Evolutionary conservation across 64 coral and sea anemone genomes (phyloP).

Genomic region (Cladopsammia gracilis): DNA sequence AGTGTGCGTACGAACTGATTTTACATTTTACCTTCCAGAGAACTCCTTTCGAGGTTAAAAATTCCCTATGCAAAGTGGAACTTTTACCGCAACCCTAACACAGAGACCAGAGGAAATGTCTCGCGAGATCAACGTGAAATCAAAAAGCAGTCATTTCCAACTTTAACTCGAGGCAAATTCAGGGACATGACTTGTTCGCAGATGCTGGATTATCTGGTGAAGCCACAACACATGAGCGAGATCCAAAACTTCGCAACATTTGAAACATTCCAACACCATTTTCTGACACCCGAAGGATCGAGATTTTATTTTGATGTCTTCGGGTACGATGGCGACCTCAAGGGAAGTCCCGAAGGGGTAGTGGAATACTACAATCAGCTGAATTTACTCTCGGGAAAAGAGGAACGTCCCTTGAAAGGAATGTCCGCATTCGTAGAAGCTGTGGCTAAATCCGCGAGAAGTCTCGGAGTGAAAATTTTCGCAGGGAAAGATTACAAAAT

Average conservation of each 20-base stretch:
- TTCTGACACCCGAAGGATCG: constrained; percentile 20
- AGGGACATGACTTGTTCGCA: constrained; percentile 21
- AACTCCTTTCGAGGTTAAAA: constrained; percentile 8
- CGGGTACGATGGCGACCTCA: constrained; percentile 32
- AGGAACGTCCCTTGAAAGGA: constrained; percentile 10
- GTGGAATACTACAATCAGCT: constrained; percentile 26
- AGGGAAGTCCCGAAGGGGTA: constrained; percentile 24
- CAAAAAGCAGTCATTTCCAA: constrained; percentile 8
- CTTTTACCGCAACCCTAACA: constrained; percentile 27
- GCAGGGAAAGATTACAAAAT: not conserved
- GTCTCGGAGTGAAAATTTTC: not conserved
- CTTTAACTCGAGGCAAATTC: constrained; percentile 22
- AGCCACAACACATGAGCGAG: not conserved
- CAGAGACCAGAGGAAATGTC: not conserved
- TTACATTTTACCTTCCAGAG: not conserved
- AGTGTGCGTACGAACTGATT: not conserved
- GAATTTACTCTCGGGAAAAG: constrained; percentile 14
- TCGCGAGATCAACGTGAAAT: constrained; percentile 29
- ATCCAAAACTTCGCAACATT: constrained; percentile 21
- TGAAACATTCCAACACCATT: constrained; percentile 47
- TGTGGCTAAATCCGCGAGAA: not conserved
- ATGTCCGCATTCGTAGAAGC: constrained; percentile 30
- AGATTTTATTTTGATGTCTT: constrained; percentile 33
- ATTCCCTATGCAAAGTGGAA: constrained; percentile 26
- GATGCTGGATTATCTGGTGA: constrained; percentile 32